Conservation (phyloP, 1,140 invertebrate species). For the Leptinotarsa defecta region DNA sequence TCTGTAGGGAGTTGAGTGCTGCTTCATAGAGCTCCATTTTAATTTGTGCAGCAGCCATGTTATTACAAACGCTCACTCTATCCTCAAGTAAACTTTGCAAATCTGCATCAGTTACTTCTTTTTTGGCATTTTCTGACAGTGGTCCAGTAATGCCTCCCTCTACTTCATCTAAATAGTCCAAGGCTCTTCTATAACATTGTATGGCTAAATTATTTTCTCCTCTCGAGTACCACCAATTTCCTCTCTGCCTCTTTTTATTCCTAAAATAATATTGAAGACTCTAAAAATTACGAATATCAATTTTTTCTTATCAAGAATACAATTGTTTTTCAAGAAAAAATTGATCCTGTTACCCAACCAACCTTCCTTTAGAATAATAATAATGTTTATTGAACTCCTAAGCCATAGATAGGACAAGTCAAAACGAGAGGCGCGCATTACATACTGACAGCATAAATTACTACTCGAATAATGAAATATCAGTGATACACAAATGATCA, state of each 20-base stretch:
- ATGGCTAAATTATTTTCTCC: conserved; percentile 78
- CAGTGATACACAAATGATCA: too few relatives aligned
- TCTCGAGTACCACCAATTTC: conserved; percentile 86
- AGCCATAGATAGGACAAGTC: too few relatives aligned
- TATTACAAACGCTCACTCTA: conserved; percentile 83
- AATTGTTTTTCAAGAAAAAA: too few relatives aligned
- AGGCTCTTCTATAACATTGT: conserved; percentile 80
- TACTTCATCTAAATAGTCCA: conserved; percentile 78
- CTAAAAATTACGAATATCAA: too few relatives aligned
- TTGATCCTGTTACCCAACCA: too few relatives aligned
- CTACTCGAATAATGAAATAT: too few relatives aligned
- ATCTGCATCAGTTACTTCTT: conserved; percentile 61
- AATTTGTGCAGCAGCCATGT: conserved; percentile 86
- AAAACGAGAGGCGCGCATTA: too few relatives aligned
- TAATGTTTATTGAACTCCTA: too few relatives aligned
- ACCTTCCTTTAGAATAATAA: too few relatives aligned
- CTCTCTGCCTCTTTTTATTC: conserved; percentile 78
- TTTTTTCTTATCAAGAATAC: too few relatives aligned
- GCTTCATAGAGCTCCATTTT: conserved; percentile 82
- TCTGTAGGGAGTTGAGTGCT: conserved; percentile 78
- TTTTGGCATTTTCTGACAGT: conserved; percentile 35
- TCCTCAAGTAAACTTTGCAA: conserved; percentile 73
- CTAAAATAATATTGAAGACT: conserved; percentile 56
- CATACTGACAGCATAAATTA: too few relatives aligned
- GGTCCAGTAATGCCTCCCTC: conserved; percentile 61